These are phyloP conservation scores for Plebejus argus DNA, from an alignment of 2,888 invertebrate species.

Conservation along the genomic window DNA sequence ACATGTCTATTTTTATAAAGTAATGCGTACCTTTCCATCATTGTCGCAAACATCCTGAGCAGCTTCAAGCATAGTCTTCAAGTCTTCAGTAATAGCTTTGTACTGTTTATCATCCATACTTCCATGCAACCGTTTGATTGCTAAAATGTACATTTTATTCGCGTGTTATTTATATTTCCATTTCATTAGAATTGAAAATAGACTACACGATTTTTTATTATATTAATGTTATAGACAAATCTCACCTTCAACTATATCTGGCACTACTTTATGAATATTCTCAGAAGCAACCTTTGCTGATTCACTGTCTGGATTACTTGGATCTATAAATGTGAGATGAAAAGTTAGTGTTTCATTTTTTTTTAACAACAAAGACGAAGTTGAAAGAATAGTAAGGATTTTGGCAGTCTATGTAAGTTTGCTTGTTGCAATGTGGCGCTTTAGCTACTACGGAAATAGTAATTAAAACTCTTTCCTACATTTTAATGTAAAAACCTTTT, in stretches of 20 bases:
- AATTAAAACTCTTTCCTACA: no score
- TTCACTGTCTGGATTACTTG: slow-evolving; percentile 35
- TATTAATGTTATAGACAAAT: not conserved
- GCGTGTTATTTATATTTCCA: not conserved
- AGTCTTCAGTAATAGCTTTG: slow-evolving; percentile 34
- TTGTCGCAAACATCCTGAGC: slow-evolving; percentile 35
- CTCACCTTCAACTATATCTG: slow-evolving; percentile 39
- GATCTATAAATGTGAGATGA: slow-evolving; percentile 33
- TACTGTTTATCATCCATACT: slow-evolving; percentile 33
- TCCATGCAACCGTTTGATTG: slow-evolving; percentile 23
- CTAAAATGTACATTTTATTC: not conserved
- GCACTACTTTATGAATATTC: slow-evolving; percentile 34
- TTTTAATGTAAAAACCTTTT: no score
- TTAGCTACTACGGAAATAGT: no score
- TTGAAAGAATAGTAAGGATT: not conserved
- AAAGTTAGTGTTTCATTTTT: no score
- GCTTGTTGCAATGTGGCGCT: not conserved
- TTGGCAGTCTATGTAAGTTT: not conserved
- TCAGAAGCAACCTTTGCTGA: slow-evolving; percentile 34
- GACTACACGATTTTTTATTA: not conserved
- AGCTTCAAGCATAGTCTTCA: slow-evolving; percentile 39
- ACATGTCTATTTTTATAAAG: not conserved
- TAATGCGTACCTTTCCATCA: not conserved
- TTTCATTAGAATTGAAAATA: not conserved
- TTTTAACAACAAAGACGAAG: no score